Base-by-base conservation (phyloP, 1,140 invertebrate genomes). In the Neuroterus valhalla region DNA sequence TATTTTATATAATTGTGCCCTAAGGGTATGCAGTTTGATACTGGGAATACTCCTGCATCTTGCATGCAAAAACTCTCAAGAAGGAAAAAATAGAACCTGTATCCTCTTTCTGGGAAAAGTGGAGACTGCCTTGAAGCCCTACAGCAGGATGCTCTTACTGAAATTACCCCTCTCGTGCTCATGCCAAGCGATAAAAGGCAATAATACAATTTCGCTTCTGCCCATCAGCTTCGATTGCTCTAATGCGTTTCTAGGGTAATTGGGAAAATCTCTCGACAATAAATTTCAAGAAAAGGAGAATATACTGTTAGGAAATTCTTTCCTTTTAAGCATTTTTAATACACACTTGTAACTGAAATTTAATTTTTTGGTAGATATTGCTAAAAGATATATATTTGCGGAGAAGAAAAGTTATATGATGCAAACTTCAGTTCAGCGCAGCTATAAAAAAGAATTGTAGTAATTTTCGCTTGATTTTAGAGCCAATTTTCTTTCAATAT, bases 201-300 rank as follows among this genome's bases (percentile, higher is more conserved):
- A 62, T 62, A 62, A 62, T 62, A 26, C 52, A 62, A 62, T 62
- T 62, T 62, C 11, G 50, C 11, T 52, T 52, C 19, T 52, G 6
- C 19, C 50, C 50, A 21, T 52, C 10, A 52, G 50, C 23, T 52
- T 52, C 19, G 50, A 52, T 52, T 52, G 12, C 50, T 21, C 50
- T 52, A 62, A 23, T 55, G 19, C 23, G 11, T 23, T 15, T 55
- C 52, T 55, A 14, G 52, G 26, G 26, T 31, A 21, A 26, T 55
- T 55, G 52, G 5, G 21, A 55, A 55, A 55, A 55, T 55, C 21
- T 55, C 3, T 19, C 1, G 46, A 48, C n/a, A n/a, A 48, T 48
- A 48, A 48, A 48, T 48, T 48, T 17, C 1, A 17, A 48, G 46
- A 48, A 48, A 19, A 48, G n/a, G 17, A 48, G 17, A 19, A 14